Evolutionary conservation across 2,888 invertebrate species (phyloP), one percentile per base, ranked within the genome.

Genomic region (Sinopyrophorus schimmeli): DNA sequence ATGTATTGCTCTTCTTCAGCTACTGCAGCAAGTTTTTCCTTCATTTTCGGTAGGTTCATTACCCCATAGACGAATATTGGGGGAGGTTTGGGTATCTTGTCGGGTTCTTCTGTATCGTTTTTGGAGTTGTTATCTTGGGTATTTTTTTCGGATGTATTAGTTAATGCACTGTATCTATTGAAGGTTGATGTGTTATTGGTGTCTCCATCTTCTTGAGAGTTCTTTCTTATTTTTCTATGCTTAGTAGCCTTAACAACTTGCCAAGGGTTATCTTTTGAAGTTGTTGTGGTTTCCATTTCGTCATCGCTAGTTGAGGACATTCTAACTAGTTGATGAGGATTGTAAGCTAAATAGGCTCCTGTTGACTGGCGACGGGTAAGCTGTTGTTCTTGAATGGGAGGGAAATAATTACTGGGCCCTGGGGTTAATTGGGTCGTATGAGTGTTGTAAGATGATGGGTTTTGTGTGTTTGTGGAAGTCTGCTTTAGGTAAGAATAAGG

Each of bases 1-100:
- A 23, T 17, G 41, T 41, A 41, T 41, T 41, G 41, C 12, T 41
- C 30, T 3, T 41, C 41, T 31, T 15, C 41, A 9, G 15, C 41
- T 41, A 30, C 24, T 18, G 4, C 41, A 5, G 30, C 11, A 12
- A 41, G 31, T 21, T 41, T 15, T 30, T 31, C 20, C 7, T 41
- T 41, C 16, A 41, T 41, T 16, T 31, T 3, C 5, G 18, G 15
- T 31, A 41, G 10, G 20, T 41, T 41, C 10, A 21, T 15, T 10
- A 41, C 41, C 23, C 30, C 23, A 18, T 31, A 41, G n/a, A 41
- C 41, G 10, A 41, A 31, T 21, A 31, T 41, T 30, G 30, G 31
- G 9, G 21, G 41, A 11, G 41, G 41, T 41, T 41, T 41, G 20
- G 21, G 30, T 30, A 15, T 41, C 31, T 40, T 38, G 2, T 35